Base-by-base conservation (phyloP, 1,140 invertebrate genomes). In the Drosophila bifasciata region DNA sequence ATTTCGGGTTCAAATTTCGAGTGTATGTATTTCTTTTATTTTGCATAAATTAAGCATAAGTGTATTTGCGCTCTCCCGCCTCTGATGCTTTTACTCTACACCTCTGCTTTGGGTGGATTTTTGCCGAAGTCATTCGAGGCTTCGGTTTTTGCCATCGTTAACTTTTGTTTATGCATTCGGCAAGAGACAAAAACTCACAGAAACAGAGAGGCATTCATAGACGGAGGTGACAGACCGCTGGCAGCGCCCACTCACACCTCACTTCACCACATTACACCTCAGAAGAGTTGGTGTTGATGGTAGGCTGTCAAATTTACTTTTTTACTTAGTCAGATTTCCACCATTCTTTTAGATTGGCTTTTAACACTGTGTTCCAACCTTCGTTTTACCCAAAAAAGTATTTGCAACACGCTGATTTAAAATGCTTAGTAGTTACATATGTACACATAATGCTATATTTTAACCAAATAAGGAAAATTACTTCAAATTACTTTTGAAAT, bases 1-100 rank as follows among this genome's bases (percentile, higher is more conserved):
- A 69, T 79, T 85, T 85, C 68, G 76, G 80, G 59, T 70, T 84
- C 77, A 75, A 78, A 79, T 84, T 73, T 75, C 66, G 60, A 83
- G 59, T 76, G 79, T 84, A 83, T 84, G 79, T 84, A 84, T 84
- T 88, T 88, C 74, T 81, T 86, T 88, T 86, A 86, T 86, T 86
- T 86, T 86, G 81, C 81, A 86, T 86, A 86, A 86, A 86, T 86
- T 86, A 86, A 86, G 81, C 83, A 86, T 88, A 86, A 86, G 83
- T 86, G 81, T 86, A 75, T 81, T 80, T 80, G 76, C 61, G 57
- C 60, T 60, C 50, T 48, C 50, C 49, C 41, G 43, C 45, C 25
- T 40, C 21, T 46, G 32, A 16, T 43, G 62, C 46, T 75, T 23
- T 55, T 48, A 59, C 43, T 58, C 41, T 59, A 39, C 63, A 39